Percentiles rank a stretch among this genome's conserved stretches.
These are phyloP conservation scores for Nasonovia ribisnigri DNA, from an alignment of 2,888 invertebrate species.

Conservation along the genomic window DNA sequence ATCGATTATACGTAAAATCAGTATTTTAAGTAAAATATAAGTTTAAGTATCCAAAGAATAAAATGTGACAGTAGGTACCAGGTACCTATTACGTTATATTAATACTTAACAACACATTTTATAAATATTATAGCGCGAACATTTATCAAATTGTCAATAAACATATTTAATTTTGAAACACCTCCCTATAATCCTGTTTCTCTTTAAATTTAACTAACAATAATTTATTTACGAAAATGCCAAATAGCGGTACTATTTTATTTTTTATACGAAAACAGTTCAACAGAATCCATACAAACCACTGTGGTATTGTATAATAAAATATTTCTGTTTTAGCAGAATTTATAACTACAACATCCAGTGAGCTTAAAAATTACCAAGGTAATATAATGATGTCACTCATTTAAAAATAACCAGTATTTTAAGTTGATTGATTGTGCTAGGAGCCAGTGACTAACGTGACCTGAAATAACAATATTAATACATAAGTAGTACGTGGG, in stretches of 20 bases:
- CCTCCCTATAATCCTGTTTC: background rate
- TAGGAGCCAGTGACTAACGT: too few species aligned
- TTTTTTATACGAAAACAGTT: background rate
- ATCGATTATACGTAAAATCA: too few species aligned
- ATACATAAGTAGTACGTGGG: too few species aligned
- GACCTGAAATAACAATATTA: too few species aligned
- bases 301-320: background rate
- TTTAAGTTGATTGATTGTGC: background rate
- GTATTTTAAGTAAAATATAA: too few species aligned
- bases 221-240: background rate
- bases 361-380: background rate
- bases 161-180: background rate
- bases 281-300: background rate
- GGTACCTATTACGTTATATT: background rate
- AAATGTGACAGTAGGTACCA: background rate
- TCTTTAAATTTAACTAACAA: background rate
- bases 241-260: background rate
- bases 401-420: background rate
- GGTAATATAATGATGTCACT: too few species aligned
- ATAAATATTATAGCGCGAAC: too few species aligned
- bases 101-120: too few species aligned
- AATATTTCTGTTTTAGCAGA: background rate
- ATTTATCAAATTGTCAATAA: too few species aligned
- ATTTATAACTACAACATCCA: background rate
- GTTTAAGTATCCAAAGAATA: background rate